These are phyloP conservation scores for Hylomyscus alleni DNA, from an alignment of 2,797 vertebrate genomes.

Conservation along the genomic window DNA sequence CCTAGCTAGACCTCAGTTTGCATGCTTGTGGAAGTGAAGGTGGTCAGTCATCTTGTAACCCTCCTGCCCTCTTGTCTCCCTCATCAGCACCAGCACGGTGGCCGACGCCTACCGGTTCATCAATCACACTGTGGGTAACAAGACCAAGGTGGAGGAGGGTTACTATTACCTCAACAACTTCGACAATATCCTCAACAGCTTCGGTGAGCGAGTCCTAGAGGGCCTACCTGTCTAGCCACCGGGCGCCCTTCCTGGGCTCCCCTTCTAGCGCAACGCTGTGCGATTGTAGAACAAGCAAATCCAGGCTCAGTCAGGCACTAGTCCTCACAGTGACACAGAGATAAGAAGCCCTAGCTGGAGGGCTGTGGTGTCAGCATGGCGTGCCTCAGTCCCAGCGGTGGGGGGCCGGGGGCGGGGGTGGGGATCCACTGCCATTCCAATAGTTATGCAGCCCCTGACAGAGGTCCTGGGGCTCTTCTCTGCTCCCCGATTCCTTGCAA, in stretches of 20 bases:
- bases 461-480: background rate
- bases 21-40: background rate
- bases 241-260: background rate
- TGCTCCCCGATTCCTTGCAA: background rate
- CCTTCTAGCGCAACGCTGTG: background rate
- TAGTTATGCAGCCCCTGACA: background rate
- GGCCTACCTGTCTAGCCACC: background rate
- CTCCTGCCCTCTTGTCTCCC: background rate
- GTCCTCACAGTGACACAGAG: background rate
- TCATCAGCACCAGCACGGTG: slow-evolving; percentile 94
- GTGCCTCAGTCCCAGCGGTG: background rate
- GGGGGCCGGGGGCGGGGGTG: background rate
- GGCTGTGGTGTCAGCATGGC: background rate
- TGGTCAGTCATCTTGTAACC: accelerated
- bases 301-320: accelerated
- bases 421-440: background rate
- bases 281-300: background rate
- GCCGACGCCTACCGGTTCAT: slow-evolving; percentile 95
- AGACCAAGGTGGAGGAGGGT: slow-evolving; percentile 94
- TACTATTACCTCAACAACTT: slow-evolving; percentile 99
- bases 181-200: slow-evolving; percentile 98
- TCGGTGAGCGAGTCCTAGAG: slow-evolving; percentile 90
- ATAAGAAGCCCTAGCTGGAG: background rate
- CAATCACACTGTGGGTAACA: slow-evolving; percentile 93
- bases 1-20: background rate